Conservation (phyloP, 2,113 vertebrate species). For the Mixornis gularis region DNA sequence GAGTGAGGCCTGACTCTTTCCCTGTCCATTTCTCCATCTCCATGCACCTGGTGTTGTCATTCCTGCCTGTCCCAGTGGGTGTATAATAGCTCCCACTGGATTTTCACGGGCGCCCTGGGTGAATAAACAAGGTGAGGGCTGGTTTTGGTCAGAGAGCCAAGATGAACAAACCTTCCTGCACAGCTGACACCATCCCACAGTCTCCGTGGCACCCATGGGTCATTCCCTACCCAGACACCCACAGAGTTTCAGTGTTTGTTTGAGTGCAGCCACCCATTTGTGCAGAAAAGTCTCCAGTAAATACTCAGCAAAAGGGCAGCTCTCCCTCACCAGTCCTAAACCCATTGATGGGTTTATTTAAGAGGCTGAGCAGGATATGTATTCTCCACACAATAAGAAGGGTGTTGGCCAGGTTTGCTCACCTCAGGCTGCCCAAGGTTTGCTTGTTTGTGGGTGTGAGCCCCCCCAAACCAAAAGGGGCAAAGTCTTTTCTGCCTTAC, state of each 20-base stretch:
- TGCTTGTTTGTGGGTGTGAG: not conserved
- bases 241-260: not conserved
- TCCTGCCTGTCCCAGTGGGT: not conserved
- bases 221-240: not conserved
- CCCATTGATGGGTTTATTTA: not conserved
- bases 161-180: not conserved
- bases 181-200: not conserved
- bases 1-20: rapidly evolving
- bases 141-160: not conserved
- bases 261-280: rapidly evolving
- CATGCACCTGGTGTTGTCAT: slow-evolving; percentile 22
- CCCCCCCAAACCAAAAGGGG: not conserved
- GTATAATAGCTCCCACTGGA: not conserved
- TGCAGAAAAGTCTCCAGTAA: not conserved
- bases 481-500: not conserved
- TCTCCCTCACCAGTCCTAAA: not conserved
- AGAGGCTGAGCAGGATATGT: not conserved
- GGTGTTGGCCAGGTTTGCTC: not conserved
- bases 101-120: not conserved
- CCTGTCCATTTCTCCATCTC: not conserved
- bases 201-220: not conserved
- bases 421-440: not conserved
- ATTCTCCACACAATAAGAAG: not conserved
- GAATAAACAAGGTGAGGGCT: slow-evolving; percentile 17
- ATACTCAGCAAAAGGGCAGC: not conserved